Base-by-base conservation (phyloP, 2,113 vertebrate species). In the Morphnarchus princeps region DNA sequence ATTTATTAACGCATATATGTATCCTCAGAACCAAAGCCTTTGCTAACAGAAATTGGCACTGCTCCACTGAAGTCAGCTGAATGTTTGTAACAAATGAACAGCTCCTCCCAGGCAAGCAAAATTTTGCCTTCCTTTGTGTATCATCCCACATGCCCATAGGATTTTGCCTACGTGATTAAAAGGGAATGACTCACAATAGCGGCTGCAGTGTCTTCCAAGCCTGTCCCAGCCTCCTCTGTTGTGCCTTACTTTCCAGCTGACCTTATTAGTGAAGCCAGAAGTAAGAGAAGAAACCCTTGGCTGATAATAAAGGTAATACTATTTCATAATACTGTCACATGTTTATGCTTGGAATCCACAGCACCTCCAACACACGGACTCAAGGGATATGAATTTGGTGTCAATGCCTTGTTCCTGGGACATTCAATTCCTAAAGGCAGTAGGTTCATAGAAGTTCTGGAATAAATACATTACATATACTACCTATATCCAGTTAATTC, bases 51-150 rank as follows among this genome's bases (percentile, higher is more conserved):
- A 91, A 81, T 58, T 94, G 96, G 95, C 93, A 95, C 28, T 3
- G 1, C 73, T 93, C 81, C 96, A 82, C 73, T 21, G 45, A 76
- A 96, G 78, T 94, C 96, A 96, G 87, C 73, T 96, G 96, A 93
- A 87, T 83, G 84, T 72, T 87, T 76, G 57, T 49, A 95, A 93
- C 91, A 93, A 97, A 94, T 93, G 84, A 95, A 85, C 92, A 88
- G 92, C 93, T 95, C 66, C 95, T 85, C 84, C 93, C 87, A 78
- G 90, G 95, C 87, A 74, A 87, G 95, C 47, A 87, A 93, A 94
- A 94, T 82, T 84, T 94, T 94, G 81, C 92, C 34, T 82, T 91
- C 49, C 54, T 96, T 96, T 97, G 82, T 90, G 90, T 87, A 90
- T 94, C 95, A 91, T 90, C 91, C 89, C 84, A 95, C 90, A 85